Percentiles rank a stretch among this genome's conserved stretches.
These are phyloP conservation scores for Copsychus sechellarum DNA, from an alignment of 2,113 vertebrate genomes.

Conservation along the genomic window DNA sequence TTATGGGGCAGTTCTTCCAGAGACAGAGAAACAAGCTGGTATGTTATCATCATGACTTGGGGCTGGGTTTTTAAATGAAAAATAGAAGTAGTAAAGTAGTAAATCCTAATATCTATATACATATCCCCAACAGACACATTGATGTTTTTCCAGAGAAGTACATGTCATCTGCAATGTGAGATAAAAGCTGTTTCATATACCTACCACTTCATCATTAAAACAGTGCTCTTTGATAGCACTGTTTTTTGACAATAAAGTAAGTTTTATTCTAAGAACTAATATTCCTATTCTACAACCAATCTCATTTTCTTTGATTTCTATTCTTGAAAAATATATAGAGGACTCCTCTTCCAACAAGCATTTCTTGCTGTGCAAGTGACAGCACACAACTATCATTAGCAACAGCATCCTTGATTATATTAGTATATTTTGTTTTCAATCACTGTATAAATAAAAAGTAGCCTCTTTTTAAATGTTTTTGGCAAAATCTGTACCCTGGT, in stretches of 20 bases:
- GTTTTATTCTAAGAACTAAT: neutral
- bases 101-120: neutral
- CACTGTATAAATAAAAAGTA: neutral
- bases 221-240: neutral
- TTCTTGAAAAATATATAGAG: neutral
- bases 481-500: neutral
- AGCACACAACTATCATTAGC: neutral
- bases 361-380: neutral
- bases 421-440: neutral
- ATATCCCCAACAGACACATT: neutral
- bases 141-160: neutral
- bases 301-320: neutral
- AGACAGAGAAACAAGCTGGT: neutral
- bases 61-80: neutral
- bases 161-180: neutral
- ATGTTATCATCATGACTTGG: neutral
- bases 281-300: neutral
- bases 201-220: neutral
- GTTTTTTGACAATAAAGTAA: neutral
- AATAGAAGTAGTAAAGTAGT: neutral
- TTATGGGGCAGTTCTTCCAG: neutral
- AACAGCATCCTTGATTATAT: neutral
- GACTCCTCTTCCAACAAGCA: neutral
- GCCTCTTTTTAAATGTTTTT: neutral
- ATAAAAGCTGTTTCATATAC: neutral